Conservation (phyloP, 2,888 invertebrate species). For the Cerastoderma edule region DNA sequence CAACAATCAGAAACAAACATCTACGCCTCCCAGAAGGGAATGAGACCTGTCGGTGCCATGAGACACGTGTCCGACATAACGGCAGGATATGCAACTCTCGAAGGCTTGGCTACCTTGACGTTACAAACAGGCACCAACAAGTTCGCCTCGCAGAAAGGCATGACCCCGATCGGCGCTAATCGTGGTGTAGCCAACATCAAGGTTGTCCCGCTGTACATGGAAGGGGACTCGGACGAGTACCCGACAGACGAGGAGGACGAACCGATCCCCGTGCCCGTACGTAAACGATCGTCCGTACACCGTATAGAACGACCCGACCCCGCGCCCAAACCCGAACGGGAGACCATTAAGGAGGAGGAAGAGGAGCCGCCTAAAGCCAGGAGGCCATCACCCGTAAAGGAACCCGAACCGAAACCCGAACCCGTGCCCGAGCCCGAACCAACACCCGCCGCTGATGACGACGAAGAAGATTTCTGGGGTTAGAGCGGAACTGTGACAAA, state of each 20-base stretch:
- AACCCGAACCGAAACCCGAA: slow-evolving; percentile 26
- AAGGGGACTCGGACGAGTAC: slow-evolving; percentile 58
- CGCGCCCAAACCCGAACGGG: slow-evolving; percentile 30
- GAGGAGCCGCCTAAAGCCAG: slow-evolving; percentile 18
- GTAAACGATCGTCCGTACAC: slow-evolving; percentile 42
- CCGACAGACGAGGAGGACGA: slow-evolving; percentile 61
- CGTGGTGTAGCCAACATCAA: slow-evolving; percentile 52
- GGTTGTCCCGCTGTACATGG: slow-evolving; percentile 50
- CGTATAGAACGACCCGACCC: slow-evolving; percentile 14
- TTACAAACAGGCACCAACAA: slow-evolving; percentile 82
- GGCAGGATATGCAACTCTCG: slow-evolving; percentile 58
- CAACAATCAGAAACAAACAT: slow-evolving; percentile 82
- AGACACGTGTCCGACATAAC: slow-evolving; percentile 54
- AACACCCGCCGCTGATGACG: slow-evolving; percentile 9
- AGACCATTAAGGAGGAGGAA: slow-evolving; percentile 23
- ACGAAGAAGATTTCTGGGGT: slow-evolving; percentile 26
- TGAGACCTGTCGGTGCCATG: slow-evolving; percentile 54
- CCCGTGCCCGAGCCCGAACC: slow-evolving; percentile 1
- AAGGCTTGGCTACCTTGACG: slow-evolving; percentile 73
- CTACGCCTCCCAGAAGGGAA: slow-evolving; percentile 81
- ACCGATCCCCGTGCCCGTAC: slow-evolving; percentile 42
- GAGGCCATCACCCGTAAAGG: slow-evolving; percentile 1
- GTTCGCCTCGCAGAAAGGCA: slow-evolving; percentile 81
- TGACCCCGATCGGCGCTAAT: slow-evolving; percentile 74
- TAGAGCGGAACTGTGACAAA: too few species aligned